A percentile compares a stretch with the other conserved stretches of the same genome.
Conservation (phyloP, 2,113 vertebrate genomes). For the Strigops habroptila region DNA sequence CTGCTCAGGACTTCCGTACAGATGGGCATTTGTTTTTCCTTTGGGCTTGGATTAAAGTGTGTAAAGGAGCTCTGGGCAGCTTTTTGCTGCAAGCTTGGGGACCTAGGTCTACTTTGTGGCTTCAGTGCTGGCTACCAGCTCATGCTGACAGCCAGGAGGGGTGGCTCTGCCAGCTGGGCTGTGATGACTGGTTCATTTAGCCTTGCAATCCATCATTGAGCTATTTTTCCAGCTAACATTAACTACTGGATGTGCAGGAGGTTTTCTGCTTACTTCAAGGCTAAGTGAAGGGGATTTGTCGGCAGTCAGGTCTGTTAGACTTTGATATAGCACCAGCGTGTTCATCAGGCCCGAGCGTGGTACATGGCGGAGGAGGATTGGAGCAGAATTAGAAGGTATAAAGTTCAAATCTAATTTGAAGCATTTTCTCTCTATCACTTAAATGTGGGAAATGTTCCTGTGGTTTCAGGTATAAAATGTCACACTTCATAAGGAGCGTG, state of each 20-base stretch:
- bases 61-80: background rate
- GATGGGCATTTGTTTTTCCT: background rate
- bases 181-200: background rate
- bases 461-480: slow-evolving; percentile 51
- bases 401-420: slow-evolving; percentile 52
- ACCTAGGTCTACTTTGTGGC: background rate
- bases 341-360: background rate
- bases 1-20: background rate
- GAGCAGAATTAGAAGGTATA: slow-evolving; percentile 29
- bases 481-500: slow-evolving; percentile 26
- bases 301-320: background rate
- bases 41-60: background rate
- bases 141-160: background rate
- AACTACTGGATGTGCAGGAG: background rate
- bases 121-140: background rate
- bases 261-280: slow-evolving; percentile 27
- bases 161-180: background rate
- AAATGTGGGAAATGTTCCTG: slow-evolving; percentile 35
- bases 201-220: background rate
- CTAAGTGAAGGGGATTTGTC: slow-evolving; percentile 10
- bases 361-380: background rate
- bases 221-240: background rate
- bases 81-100: background rate
- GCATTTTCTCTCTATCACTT: slow-evolving; percentile 28
- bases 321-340: background rate